A percentile compares a stretch with the other conserved stretches of the same genome.
Conservation (phyloP, 2,888 invertebrate genomes). For the Congeria kusceri region DNA sequence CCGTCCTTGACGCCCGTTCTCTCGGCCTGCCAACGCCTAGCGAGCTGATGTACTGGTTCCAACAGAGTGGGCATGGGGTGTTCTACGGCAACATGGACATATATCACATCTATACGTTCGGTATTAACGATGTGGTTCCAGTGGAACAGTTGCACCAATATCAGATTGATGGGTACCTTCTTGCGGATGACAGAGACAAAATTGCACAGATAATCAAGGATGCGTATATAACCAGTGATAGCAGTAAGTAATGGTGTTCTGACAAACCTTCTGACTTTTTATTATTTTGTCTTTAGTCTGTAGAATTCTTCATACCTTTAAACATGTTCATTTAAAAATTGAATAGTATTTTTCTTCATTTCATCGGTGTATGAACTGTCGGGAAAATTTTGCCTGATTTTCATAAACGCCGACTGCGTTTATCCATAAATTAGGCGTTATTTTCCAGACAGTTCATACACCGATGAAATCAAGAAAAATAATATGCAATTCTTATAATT, state of each 20-base stretch:
- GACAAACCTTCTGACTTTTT: too few species aligned
- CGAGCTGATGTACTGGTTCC: conserved; percentile 39
- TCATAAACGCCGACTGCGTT: too few species aligned
- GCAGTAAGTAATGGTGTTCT: background rate
- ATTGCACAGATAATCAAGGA: conserved; percentile 18
- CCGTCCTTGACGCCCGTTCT: conserved; percentile 37
- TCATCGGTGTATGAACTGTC: too few species aligned
- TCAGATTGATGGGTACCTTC: conserved; percentile 48
- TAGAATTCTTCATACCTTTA: too few species aligned
- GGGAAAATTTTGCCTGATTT: too few species aligned
- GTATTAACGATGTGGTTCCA: conserved; percentile 20
- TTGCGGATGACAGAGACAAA: conserved; percentile 33
- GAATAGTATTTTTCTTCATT: too few species aligned
- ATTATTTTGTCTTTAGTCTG: too few species aligned
- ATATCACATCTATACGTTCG: conserved; percentile 29
- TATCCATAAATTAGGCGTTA: too few species aligned
- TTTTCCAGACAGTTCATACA: too few species aligned
- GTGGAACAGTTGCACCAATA: conserved; percentile 38
- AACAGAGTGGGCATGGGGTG: background rate
- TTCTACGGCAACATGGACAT: conserved; percentile 40
- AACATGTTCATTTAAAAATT: too few species aligned
- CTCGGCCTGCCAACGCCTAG: conserved; percentile 21
- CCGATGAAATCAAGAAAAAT: too few species aligned
- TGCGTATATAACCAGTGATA: conserved; percentile 28
- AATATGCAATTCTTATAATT: too few species aligned